Percentiles rank a stretch among this genome's conserved stretches.
These are phyloP conservation scores for Periophthalmodon schlosseri DNA, from an alignment of 2,113 vertebrate genomes.

Conservation along the genomic window DNA sequence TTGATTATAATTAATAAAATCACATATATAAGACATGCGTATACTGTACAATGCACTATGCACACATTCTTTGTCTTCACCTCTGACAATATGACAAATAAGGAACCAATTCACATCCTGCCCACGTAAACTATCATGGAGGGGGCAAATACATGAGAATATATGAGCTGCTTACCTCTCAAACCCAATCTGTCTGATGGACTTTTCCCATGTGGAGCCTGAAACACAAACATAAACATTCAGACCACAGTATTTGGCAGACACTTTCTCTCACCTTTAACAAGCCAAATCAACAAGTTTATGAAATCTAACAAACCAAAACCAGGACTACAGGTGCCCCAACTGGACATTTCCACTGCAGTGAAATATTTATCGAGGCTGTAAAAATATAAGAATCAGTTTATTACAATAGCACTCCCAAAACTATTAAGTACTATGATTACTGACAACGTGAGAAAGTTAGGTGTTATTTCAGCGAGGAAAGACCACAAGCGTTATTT, in stretches of 20 bases:
- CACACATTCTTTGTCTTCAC: background rate
- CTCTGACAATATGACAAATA: background rate
- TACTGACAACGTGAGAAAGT: background rate
- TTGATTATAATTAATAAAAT: too few relatives aligned
- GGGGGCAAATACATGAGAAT: background rate
- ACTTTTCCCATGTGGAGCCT: slow-evolving; percentile 95
- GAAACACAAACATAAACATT: slow-evolving; percentile 38
- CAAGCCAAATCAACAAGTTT: background rate
- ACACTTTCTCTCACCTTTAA: background rate
- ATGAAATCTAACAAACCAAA: slow-evolving; percentile 15
- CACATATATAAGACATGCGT: too few relatives aligned
- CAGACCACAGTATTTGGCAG: background rate
- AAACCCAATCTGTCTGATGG: slow-evolving; percentile 94
- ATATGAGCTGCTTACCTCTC: slow-evolving; percentile 85
- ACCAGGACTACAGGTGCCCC: background rate
- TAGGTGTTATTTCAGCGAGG: background rate
- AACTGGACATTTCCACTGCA: background rate
- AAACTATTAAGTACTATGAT: background rate
- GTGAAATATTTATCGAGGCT: background rate
- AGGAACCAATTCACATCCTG: background rate
- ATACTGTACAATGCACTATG: too few relatives aligned
- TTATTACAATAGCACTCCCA: background rate
- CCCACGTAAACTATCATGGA: background rate
- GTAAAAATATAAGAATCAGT: background rate
- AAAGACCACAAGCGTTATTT: background rate